Conservation (phyloP, 2,888 invertebrate genomes). For the Drosophila incognita region DNA sequence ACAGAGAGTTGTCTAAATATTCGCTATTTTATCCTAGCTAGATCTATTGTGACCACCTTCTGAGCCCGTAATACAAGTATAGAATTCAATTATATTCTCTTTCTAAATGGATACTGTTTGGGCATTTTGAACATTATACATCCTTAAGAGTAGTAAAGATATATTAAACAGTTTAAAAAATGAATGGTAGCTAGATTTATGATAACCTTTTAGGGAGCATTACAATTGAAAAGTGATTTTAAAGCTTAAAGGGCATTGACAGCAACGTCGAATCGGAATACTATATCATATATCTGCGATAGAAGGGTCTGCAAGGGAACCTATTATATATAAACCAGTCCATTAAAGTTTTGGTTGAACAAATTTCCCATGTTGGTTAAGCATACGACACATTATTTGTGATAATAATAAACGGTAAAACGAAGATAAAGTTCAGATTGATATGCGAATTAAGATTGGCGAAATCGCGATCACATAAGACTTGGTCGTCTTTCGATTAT, state of each 20-base stretch:
- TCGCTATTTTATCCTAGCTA: not conserved
- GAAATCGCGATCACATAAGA: not conserved
- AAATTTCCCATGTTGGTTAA: too few species aligned
- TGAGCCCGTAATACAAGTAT: not conserved
- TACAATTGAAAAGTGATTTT: not conserved
- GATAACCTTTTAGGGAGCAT: fast-evolving
- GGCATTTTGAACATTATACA: not conserved
- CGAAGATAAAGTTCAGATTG: not conserved
- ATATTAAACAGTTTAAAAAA: too few species aligned
- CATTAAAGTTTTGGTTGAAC: not conserved
- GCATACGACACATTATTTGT: not conserved
- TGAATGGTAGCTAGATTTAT: not conserved
- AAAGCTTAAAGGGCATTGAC: not conserved
- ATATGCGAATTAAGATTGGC: not conserved
- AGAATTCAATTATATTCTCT: not conserved
- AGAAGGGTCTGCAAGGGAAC: not conserved
- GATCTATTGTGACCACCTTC: not conserved
- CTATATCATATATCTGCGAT: not conserved
- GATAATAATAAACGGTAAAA: not conserved
- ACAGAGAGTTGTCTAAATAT: not conserved
- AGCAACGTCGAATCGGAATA: not conserved
- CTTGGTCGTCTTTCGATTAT: not conserved
- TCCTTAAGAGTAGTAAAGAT: not conserved
- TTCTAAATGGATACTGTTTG: not conserved
- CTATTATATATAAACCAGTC: not conserved